phyloP scores from a whole-genome alignment of 2,888 invertebrate genomes.

The Oscheius sp. region DNA sequence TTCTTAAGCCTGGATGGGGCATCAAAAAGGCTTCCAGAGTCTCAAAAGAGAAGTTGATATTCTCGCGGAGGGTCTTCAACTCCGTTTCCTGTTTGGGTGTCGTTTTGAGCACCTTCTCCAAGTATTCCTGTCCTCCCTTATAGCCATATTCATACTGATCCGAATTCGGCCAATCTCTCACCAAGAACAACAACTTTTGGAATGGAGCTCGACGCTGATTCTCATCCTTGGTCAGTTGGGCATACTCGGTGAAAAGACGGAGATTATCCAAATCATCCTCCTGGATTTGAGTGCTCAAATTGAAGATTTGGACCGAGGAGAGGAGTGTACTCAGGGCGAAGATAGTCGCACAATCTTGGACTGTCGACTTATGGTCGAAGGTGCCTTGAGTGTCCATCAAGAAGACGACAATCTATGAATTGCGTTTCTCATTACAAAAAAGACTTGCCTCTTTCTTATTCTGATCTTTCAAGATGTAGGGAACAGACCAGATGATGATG shows the following conservation, averaged over 20 bases:
- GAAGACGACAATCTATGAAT: constrained; percentile 74
- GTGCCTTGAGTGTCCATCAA: constrained; percentile 92
- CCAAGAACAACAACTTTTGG: constrained; percentile 87
- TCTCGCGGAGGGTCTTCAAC: constrained; percentile 6
- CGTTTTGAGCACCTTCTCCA: constrained; percentile 80
- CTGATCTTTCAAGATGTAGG: constrained; percentile 77
- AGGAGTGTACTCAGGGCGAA: constrained; percentile 96
- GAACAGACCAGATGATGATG: constrained; percentile 93
- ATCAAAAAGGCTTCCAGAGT: constrained; percentile 93
- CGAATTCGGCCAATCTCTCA: constrained; percentile 96
- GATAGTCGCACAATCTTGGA: constrained; percentile 93
- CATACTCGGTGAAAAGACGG: constrained; percentile 94
- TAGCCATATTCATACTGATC: constrained; percentile 88
- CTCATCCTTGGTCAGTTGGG: constrained; percentile 87
- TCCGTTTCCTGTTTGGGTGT: constrained; percentile 69
- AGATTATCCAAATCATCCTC: constrained; percentile 94
- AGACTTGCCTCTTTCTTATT: constrained; percentile 70
- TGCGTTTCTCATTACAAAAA: background rate
- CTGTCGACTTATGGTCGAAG: constrained; percentile 94
- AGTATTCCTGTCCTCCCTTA: constrained; percentile 84
- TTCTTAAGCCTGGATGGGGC: constrained; percentile 95
- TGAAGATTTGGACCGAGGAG: constrained; percentile 83
- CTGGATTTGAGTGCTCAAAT: constrained; percentile 92
- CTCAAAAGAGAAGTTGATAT: constrained; percentile 85
- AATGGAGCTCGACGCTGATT: constrained; percentile 74